phyloP scores from a whole-genome alignment of 2,113 vertebrate genomes.

The Morone saxatilis region DNA sequence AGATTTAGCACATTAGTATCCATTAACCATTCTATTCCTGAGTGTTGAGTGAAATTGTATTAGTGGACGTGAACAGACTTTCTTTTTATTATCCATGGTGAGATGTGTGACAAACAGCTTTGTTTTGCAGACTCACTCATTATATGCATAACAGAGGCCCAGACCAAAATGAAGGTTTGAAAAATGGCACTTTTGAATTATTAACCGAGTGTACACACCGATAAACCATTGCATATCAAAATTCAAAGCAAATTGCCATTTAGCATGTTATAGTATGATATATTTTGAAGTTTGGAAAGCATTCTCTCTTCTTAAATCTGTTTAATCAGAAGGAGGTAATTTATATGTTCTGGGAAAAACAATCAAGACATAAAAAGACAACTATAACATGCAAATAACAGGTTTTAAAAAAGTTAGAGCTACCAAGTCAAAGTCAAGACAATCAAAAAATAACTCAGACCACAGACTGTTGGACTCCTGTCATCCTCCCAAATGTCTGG shows the following conservation, averaged over 20 bases:
- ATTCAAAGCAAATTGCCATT: not conserved
- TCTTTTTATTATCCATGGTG: not conserved
- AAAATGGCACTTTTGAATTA: not conserved
- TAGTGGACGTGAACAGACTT: not conserved
- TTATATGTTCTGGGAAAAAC: constrained; percentile 11
- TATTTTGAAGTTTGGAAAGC: constrained; percentile 7
- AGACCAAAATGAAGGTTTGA: constrained; percentile 3
- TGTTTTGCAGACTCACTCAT: constrained; percentile 1
- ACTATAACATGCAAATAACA: not conserved
- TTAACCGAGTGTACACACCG: not conserved
- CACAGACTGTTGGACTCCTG: not conserved
- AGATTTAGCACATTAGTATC: not conserved
- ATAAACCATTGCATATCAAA: not conserved
- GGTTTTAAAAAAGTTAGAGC: not conserved
- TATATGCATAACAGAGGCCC: constrained; percentile 8
- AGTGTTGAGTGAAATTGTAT: not conserved
- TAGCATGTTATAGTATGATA: not conserved
- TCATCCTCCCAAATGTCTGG: constrained; percentile 16
- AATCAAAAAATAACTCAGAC: not conserved
- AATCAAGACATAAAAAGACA: not conserved
- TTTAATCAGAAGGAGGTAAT: not conserved
- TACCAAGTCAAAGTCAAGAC: no score
- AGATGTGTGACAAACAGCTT: constrained; percentile 27
- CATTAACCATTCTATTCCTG: not conserved
- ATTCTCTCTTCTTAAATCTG: not conserved